Base-by-base conservation (phyloP, 2,113 vertebrate species). In the Theristicus caerulescens region DNA sequence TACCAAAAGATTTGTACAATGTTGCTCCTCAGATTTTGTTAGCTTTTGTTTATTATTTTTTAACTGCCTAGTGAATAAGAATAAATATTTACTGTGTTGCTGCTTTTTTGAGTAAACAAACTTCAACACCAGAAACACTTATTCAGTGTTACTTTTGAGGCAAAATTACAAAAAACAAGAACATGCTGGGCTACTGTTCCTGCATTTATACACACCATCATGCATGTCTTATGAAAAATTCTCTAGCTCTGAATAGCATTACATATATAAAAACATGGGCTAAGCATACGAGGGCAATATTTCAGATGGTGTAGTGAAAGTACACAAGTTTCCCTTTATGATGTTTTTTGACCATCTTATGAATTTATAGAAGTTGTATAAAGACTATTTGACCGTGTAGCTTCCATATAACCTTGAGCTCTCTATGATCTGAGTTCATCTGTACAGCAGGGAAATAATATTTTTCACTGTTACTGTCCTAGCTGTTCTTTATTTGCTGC, bases 311-410 rank as follows among this genome's bases (percentile, higher is more conserved):
- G 16, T 25, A 69, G 40, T 49, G 24, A 51, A 88, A 79, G 44
- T 54, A 47, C 16, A 38, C 13, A 34, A 20, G 7, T 58, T 86
- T 93, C 17, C 34, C 17, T 29, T 61, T 54, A 18, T 31, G 42
- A 40, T 3, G 0, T 31, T 55, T 77, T 71, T 46, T 47, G 4
- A 72, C 0, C 1, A 17, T 47, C 19, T 38, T 78, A 22, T 0
- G 5, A 38, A 42, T 94, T 80, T 83, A 11, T 51, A 27, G 21
- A 74, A 79, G 20, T 44, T 87, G 16, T 36, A 16, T 83, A 40
- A 82, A 70, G n/a, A 34, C 27, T 74, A 5, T 49, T 42, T 58
- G 47, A 29, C 26, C 0, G 1, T 36, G 44, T 72, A n/a, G 26
- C 22, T 47, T 17, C 42, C 16, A 4, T 76, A 19, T 49, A 66